Percentiles rank a stretch among this genome's conserved stretches.
Conservation (phyloP, 1,140 invertebrate species). For the Cyclina sinensis region DNA sequence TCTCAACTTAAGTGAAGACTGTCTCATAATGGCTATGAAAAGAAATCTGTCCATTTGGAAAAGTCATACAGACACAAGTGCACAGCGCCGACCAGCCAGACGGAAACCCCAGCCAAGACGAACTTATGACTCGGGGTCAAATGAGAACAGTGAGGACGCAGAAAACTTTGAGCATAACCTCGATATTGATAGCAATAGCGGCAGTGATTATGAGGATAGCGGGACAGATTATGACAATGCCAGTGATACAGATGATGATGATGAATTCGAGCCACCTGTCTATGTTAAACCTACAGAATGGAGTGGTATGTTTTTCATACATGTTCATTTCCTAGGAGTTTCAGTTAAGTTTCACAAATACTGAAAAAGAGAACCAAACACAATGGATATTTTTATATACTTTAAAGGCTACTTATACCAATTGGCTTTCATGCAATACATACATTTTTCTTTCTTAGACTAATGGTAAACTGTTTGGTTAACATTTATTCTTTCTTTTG, state of each 20-base stretch:
- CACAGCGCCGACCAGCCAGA: neutral
- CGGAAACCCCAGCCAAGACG: neutral
- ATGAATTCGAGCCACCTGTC: constrained; percentile 68
- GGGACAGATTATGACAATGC: constrained; percentile 43
- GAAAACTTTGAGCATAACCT: neutral
- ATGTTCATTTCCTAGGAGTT: neutral
- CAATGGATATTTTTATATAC: neutral
- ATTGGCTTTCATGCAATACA: neutral
- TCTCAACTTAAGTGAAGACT: constrained; percentile 50
- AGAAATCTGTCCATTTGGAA: constrained; percentile 56
- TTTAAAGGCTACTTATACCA: neutral
- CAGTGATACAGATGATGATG: constrained; percentile 58
- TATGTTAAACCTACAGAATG: constrained; percentile 30
- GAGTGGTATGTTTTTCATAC: constrained; percentile 43
- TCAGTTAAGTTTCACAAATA: neutral
- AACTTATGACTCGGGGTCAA: neutral
- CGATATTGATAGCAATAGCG: neutral
- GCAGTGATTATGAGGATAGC: neutral
- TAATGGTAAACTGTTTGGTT: no score
- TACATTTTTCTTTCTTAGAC: no score
- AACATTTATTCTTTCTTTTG: no score
- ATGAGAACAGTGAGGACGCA: neutral
- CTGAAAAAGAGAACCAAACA: neutral
- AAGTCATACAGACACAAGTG: constrained; percentile 24
- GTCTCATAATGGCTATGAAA: constrained; percentile 43